These are phyloP conservation scores for Phrynocephalus vlangalii DNA, from an alignment of 2,797 vertebrate genomes.

Conservation along the genomic window DNA sequence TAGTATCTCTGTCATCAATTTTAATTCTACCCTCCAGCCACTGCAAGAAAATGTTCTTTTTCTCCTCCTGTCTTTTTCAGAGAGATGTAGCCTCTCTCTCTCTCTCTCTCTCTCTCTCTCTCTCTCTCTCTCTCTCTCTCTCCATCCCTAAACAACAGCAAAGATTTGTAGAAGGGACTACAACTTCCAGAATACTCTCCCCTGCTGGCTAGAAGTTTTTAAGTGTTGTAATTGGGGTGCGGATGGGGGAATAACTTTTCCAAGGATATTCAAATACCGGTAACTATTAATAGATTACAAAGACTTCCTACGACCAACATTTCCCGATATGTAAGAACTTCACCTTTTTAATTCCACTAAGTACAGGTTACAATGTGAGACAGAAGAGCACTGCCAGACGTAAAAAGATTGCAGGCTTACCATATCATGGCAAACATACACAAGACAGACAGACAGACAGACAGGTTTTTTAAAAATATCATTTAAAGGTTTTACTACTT, in stretches of 20 bases:
- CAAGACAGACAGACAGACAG: too few species aligned
- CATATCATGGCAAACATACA: too few species aligned
- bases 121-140: neutral
- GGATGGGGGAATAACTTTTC: too few species aligned
- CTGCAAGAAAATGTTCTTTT: slow-evolving; percentile 27
- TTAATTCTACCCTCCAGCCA: slow-evolving; percentile 35
- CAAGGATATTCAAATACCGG: too few species aligned
- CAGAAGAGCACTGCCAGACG: neutral
- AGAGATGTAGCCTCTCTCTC: neutral
- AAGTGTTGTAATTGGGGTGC: neutral
- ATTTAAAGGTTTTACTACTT: too few species aligned
- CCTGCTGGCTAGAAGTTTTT: too few species aligned
- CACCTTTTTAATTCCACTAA: neutral
- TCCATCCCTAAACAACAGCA: too few species aligned
- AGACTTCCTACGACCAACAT: neutral
- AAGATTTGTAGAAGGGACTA: neutral
- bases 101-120: neutral
- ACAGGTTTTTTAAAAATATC: too few species aligned
- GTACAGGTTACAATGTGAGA: neutral
- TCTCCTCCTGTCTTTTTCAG: neutral
- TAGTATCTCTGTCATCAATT: slow-evolving; percentile 51
- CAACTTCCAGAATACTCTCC: too few species aligned
- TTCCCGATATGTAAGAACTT: neutral
- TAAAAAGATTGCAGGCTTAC: neutral
- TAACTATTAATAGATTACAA: neutral